Percentiles rank a stretch among this genome's conserved stretches.
Evolutionary conservation across 2,113 vertebrate genomes (phyloP).

Genomic region (Ptychochromis oligacanthus): DNA sequence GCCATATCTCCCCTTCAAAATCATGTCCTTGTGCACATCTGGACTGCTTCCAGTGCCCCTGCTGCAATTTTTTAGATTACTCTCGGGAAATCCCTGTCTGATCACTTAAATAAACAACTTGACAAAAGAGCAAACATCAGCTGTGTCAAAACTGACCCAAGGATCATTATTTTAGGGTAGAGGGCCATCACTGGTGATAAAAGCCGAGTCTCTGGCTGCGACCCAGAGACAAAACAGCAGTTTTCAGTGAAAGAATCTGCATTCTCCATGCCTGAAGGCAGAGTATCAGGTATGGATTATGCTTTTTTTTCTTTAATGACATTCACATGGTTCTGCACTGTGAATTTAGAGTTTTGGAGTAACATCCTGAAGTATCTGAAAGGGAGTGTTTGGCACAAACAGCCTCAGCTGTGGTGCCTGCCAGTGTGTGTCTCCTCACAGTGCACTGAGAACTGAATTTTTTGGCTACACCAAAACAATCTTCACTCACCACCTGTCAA

Average conservation of each 20-base stretch:
- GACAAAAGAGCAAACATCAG: background rate
- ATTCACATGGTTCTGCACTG: background rate
- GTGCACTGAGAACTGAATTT: accelerated
- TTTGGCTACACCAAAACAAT: accelerated
- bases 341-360: background rate
- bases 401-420: background rate
- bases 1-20: accelerated
- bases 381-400: background rate
- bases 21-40: background rate
- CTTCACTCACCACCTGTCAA: too few relatives aligned
- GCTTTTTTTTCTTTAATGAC: background rate
- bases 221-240: background rate
- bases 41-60: background rate
- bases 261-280: background rate
- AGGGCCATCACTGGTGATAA: background rate
- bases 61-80: background rate
- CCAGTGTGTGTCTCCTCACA: background rate
- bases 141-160: background rate
- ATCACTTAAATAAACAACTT: background rate
- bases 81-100: background rate
- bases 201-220: background rate
- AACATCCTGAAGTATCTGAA: background rate
- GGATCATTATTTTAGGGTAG: background rate
- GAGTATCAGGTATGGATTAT: background rate
- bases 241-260: background rate